Evolutionary conservation across 2,888 invertebrate species (phyloP).

Genomic region (Epistrophe eligans): DNA sequence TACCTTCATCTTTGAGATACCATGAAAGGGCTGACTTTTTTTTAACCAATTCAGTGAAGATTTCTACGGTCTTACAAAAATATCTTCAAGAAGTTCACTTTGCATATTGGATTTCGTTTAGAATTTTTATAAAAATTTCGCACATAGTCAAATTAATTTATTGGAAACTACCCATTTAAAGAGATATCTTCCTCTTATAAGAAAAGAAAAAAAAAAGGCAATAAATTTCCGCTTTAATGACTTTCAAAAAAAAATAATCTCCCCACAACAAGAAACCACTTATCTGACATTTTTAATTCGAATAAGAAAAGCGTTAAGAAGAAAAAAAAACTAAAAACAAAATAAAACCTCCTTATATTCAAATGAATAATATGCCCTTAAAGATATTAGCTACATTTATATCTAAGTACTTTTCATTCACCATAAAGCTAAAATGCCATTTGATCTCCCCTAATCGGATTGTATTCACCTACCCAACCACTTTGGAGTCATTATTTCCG

Average conservation of each 20-base stretch:
- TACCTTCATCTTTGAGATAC: too few species aligned
- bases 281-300: not conserved
- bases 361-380: conserved; percentile 10
- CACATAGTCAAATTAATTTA: too few species aligned
- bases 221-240: not conserved
- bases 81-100: too few species aligned
- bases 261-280: not conserved
- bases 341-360: not conserved
- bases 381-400: not conserved
- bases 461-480: conserved; percentile 51
- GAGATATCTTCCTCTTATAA: too few species aligned
- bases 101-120: too few species aligned
- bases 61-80: too few species aligned
- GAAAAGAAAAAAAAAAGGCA: too few species aligned
- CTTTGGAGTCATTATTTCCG: conserved; percentile 64
- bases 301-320: not conserved
- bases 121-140: too few species aligned
- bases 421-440: conserved; percentile 29
- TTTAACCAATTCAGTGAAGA: too few species aligned
- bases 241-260: not conserved
- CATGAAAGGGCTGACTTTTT: too few species aligned
- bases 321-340: not conserved
- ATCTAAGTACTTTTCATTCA: not conserved
- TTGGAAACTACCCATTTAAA: too few species aligned
- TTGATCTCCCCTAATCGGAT: conserved; percentile 50